Evolutionary conservation across 2,113 vertebrate genomes (phyloP), one percentile per base, ranked within the genome.

Genomic region (Platysteira castanea): DNA sequence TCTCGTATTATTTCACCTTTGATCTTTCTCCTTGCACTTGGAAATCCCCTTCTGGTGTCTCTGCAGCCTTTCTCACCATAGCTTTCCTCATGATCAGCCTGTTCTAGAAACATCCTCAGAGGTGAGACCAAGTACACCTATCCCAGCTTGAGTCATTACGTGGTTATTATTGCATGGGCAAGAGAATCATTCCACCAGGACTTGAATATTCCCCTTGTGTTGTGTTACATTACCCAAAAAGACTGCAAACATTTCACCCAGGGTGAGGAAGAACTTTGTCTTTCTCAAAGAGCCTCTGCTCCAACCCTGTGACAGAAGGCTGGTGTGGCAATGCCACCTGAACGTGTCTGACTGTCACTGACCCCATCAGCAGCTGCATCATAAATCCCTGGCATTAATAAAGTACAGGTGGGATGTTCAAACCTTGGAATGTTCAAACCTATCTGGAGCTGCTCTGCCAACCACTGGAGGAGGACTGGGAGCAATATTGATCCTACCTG

Each of bases 321-420:
- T 6, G 0, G 1, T 8, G 26, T 65, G 69, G 42, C 21, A 15
- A 30, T 23, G 28, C 33, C 73, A 68, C 41, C 16, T 4, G 0
- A 75, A 63, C 1, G 7, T 11, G 18, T 11, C 27, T 57, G 37
- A 81, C 18, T 22, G 44, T 50, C 35, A 10, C 7, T 57, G 67
- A 69, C 30, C 46, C 42, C 82, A 42, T 2, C 15, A 31, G 60
- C 52, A 5, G 42, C 73, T 33, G n/a, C 61, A 71, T 4, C 5
- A 1, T 13, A 90, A 87, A 73, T n/a, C 53, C 49, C 33, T 5
- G 1, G 39, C 1, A 0, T 30, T 53, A 56, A 47, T 5, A 11
- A 60, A 79, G 30, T 4, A n/a, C 42, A 68, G 14, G 33, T 22
- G 56, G 18, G 80, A 68, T 2, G 6, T 9, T 63, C 60, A 81